phyloP scores from a whole-genome alignment of 2,888 invertebrate genomes.

The Acanthosepion lycidas region DNA sequence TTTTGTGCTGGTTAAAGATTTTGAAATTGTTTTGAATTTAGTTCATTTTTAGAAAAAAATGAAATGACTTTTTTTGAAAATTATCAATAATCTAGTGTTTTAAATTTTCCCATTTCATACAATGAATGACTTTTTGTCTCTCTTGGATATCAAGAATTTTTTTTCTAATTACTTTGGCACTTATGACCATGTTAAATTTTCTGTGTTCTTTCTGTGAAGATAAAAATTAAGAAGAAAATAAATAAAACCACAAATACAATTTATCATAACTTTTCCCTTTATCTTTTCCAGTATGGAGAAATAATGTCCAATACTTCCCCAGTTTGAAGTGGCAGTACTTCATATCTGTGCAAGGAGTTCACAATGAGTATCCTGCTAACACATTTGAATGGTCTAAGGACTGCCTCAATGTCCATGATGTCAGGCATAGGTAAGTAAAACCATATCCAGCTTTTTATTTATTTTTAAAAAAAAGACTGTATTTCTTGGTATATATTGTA shows the following conservation, averaged over 20 bases:
- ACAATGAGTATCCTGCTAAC: constrained; percentile 77
- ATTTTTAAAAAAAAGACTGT: not conserved
- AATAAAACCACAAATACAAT: not conserved
- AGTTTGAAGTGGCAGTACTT: constrained; percentile 78
- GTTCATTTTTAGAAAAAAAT: too few relatives aligned
- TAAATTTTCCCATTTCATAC: too few relatives aligned
- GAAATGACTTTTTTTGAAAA: too few relatives aligned
- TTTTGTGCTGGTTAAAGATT: too few relatives aligned
- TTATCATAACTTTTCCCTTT: not conserved
- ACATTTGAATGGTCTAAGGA: constrained; percentile 63
- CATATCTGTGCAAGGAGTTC: constrained; percentile 76
- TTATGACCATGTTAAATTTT: not conserved
- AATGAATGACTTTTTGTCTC: too few relatives aligned
- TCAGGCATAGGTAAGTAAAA: constrained; percentile 70
- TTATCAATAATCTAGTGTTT: too few relatives aligned
- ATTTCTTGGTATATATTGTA: too few relatives aligned
- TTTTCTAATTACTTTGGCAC: not conserved
- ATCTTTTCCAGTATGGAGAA: constrained; percentile 74
- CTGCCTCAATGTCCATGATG: constrained; percentile 70
- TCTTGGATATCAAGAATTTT: too few relatives aligned
- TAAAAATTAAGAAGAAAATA: not conserved
- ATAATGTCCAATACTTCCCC: constrained; percentile 74
- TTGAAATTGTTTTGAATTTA: too few relatives aligned
- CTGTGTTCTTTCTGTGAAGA: not conserved
- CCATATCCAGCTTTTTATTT: not conserved